These are phyloP conservation scores for Camelus dromedarius DNA, from an alignment of 2,113 vertebrate genomes.

Conservation along the genomic window DNA sequence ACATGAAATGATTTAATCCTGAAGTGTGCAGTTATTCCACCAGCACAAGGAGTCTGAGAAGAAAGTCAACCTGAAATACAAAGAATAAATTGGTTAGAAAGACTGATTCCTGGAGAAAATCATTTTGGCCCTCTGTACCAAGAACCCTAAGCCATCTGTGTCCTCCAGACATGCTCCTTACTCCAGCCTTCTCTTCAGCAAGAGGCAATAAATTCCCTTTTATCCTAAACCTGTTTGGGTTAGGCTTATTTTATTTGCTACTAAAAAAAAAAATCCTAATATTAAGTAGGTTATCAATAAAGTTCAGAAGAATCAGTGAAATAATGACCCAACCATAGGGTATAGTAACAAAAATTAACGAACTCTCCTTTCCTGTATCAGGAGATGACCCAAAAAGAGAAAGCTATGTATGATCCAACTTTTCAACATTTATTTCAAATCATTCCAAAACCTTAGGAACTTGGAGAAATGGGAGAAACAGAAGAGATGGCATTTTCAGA, in stretches of 20 bases:
- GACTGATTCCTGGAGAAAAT: not conserved
- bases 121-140: not conserved
- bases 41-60: not conserved
- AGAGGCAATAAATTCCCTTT: not conserved
- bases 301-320: not conserved
- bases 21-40: not conserved
- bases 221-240: not conserved
- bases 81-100: not conserved
- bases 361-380: not conserved
- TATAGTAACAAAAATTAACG: not conserved
- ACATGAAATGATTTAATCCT: not conserved
- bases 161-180: rapidly evolving
- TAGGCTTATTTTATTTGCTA: not conserved
- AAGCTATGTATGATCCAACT: not conserved
- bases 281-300: not conserved
- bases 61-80: not conserved
- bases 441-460: not conserved
- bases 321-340: not conserved
- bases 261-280: not conserved
- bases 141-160: not conserved
- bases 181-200: not conserved
- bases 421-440: constrained; percentile 29
- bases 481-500: not conserved
- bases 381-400: not conserved
- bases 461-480: not conserved